Conservation (phyloP, 2,113 vertebrate species). For the Pteruthius melanotis region DNA sequence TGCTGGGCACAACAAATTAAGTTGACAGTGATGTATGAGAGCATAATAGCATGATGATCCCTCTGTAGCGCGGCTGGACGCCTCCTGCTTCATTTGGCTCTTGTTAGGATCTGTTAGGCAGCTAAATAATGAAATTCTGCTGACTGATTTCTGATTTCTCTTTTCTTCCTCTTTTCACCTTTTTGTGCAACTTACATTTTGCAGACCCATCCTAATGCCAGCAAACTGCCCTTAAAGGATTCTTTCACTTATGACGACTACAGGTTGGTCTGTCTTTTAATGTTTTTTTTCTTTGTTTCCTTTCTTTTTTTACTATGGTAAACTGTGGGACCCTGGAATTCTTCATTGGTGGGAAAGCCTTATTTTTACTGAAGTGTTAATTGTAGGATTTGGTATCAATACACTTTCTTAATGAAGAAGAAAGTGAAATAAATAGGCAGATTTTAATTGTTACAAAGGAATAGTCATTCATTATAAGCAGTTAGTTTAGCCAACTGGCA, state of each 20-base stretch:
- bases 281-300: not conserved
- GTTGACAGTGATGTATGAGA: constrained; percentile 95
- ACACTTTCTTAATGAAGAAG: not conserved
- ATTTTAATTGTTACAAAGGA: not conserved
- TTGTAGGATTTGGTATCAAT: not conserved
- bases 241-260: constrained; percentile 98
- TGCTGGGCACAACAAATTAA: constrained; percentile 97
- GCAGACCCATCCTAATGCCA: constrained; percentile 95
- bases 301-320: not conserved
- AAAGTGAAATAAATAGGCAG: not conserved
- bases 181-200: constrained; percentile 67
- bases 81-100: constrained; percentile 86
- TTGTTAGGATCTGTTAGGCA: constrained; percentile 90
- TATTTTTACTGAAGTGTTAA: not conserved
- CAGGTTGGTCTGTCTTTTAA: constrained; percentile 83
- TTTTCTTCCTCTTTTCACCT: constrained; percentile 57
- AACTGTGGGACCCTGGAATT: not conserved
- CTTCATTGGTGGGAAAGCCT: not conserved
- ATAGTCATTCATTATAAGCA: not conserved
- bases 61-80: constrained; percentile 75
- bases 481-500: not conserved
- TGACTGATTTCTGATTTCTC: constrained; percentile 81
- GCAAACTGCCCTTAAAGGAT: constrained; percentile 96
- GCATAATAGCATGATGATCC: constrained; percentile 83
- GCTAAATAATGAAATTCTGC: constrained; percentile 88